Base-by-base conservation (phyloP, 2,888 invertebrate species). In the Uropetala carovei region DNA sequence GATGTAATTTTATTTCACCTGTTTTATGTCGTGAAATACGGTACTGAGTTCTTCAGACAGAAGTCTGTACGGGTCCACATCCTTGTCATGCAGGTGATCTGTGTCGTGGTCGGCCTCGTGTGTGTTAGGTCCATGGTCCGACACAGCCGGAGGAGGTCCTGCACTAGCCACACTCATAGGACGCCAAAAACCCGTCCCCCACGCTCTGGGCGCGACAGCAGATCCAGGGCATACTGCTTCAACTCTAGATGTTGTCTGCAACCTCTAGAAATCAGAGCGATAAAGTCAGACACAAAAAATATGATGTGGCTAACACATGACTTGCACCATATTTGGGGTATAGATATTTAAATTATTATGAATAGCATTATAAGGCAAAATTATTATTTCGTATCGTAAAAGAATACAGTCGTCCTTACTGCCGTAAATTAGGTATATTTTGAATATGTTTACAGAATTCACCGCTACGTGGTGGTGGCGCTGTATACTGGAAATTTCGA, bases 21-120 rank as follows among this genome's bases (percentile, higher is more conserved):
- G 96, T 96, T 97, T 96, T 94, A 99, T 98, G 95, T 98, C 97
- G 94, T 97, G 97, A 95, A 98, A 98, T 94, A 99, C 97, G 94
- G 97, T 97, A 95, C 97, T 97, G 93, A 99, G 96, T 95, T 99
- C 98, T 94, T 98, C 97, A 94, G 98, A 98, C 93, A 98, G 96
- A 93, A 99, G 96, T 94, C 97, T 97, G 95, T 98, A 98, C 93
- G 98, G 98, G 96, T 98, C 98, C 94, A 98, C 96, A 57, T 93
- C 93, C 57, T 93, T 92, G 8, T 64, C 89, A 59, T 60, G 18
- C 22, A 27, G 60, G 18, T 60, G 60, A 18, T 89, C 89, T 11
- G 64, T n/a, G 30, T 89, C 89, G 89, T 94, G 94, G 95, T 94
- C 94, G 93, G 93, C 94, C 94, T 94, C 94, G 95, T 92, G 94